Evolutionary conservation across 2,113 vertebrate species (phyloP), one percentile per base, ranked within the genome.

Genomic region (Syngnathus floridae): DNA sequence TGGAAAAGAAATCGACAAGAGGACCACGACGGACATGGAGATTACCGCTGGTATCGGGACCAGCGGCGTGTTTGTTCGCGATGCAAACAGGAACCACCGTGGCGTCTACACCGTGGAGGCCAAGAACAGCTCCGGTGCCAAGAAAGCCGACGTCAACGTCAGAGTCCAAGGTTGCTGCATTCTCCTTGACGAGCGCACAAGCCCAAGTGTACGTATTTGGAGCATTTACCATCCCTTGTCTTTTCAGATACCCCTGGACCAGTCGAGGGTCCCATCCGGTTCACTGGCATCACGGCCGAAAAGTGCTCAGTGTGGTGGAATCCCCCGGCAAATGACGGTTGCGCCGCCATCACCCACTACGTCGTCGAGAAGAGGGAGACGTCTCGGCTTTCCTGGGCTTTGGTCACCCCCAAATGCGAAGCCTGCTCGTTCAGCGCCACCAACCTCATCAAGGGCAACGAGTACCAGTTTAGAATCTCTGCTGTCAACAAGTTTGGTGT

Each of bases 401-500:
- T 93, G 73, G 90, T 96, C 77, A 93, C 92, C 67, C 95, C 97
- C 75, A 93, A 95, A 55, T 97, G 95, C 81, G 95, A 98, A 92
- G 93, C 92, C 41, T 97, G 91, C 75, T 97, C 93, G 74, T 96
- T 92, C 71, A 93, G 90, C 5, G 94, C 92, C 68, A 89, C 89
- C 58, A 98, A 95, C 83, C 88, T 99, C 75, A 99, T 98, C 78
- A 95, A 92, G 46, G 96, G 95, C 87, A 99, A 99, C 48, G 97
- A 99, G 72, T 99, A 99, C 80, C 96, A 99, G 72, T 99, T 98
- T 93, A 95, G 95, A 81, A 83, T 99, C 67, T 98, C 94, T 82
- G 95, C 96, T 69, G 93, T 93, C 73, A 99, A 98, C 84, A 98
- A 93, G 83, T 98, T 95, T 87, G 97, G 97, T 73, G 93, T 92